Evolutionary conservation across 2,888 invertebrate genomes (phyloP), one percentile per base, ranked within the genome.

Genomic region (Agrotis exclamationis): DNA sequence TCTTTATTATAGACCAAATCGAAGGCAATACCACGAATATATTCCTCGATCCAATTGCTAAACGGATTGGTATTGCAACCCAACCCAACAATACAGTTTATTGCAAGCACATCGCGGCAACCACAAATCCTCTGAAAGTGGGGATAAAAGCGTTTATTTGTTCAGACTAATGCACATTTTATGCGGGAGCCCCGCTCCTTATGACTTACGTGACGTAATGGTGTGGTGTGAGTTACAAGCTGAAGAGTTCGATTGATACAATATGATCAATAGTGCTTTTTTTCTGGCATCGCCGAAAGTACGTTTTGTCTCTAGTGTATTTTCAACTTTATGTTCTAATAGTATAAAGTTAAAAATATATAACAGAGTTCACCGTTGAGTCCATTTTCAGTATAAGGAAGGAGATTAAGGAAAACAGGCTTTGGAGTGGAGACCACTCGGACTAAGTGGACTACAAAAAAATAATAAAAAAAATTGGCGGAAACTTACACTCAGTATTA

Each of bases 111-210:
- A 85, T 88, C 86, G 85, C 76, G 86, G 85, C 85, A 85, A 88
- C 91, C 92, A 88, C 93, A 94, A 94, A 94, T 93, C 93, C 92
- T 87, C 90, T 83, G 88, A 89, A 90, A 90, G 91, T 90, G 87
- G 88, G 92, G 93, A 92, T 93, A 93, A 93, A 93, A 93, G 93
- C 94, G 93, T 94, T 94, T 93, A 94, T 94, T 94, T 94, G 94
- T 94, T 94, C 93, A 93, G 93, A 93, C 94, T 94, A 94, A 94
- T 94, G 94, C 93, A 94, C 94, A 94, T 94, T 94, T 94, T 94
- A 94, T 94, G 93, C 94, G 94, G 93, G 89, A 87, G 88, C 91
- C 75, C 88, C 90, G 90, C 89, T 92, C 88, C 93, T 94, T 93
- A 93, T 93, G 93, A 93, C 93, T 93, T 93, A 93, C 93, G 93